Conservation (phyloP, 2,888 invertebrate species). For the Encarsia formosa region DNA sequence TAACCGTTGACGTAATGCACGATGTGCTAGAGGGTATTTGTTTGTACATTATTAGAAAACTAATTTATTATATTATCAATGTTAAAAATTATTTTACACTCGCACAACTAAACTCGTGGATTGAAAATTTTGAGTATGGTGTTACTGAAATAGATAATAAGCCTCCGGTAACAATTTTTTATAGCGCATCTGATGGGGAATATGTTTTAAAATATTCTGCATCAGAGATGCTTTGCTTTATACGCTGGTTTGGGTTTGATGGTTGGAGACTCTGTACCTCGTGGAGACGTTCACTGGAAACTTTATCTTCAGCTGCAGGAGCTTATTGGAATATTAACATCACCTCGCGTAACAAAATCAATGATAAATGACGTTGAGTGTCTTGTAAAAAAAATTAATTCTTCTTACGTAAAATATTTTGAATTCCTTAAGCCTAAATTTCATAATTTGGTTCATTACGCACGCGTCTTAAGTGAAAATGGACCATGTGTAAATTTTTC, state of each 20-base stretch:
- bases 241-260: conserved; percentile 21
- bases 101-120: conserved; percentile 5
- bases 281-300: conserved; percentile 14
- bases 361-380: neutral
- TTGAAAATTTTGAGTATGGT: conserved; percentile 9
- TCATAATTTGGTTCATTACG: conserved; percentile 19
- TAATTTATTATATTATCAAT: conserved; percentile 3
- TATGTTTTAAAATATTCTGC: conserved; percentile 19
- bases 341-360: conserved; percentile 12
- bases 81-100: conserved; percentile 10
- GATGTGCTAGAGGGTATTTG: conserved; percentile 15
- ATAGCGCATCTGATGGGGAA: neutral
- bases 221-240: conserved; percentile 19
- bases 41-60: conserved; percentile 5
- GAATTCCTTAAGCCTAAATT: conserved; percentile 20
- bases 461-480: neutral
- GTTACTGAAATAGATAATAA: conserved; percentile 7
- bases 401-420: conserved; percentile 12
- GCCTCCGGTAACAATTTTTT: neutral
- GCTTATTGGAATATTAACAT: conserved; percentile 14
- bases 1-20: conserved; percentile 18
- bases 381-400: conserved; percentile 11
- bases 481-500: conserved; percentile 20
- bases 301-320: conserved; percentile 11
- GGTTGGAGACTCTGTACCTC: conserved; percentile 13